Conservation (phyloP, 2,113 vertebrate species). For the Paedocypris sp. region DNA sequence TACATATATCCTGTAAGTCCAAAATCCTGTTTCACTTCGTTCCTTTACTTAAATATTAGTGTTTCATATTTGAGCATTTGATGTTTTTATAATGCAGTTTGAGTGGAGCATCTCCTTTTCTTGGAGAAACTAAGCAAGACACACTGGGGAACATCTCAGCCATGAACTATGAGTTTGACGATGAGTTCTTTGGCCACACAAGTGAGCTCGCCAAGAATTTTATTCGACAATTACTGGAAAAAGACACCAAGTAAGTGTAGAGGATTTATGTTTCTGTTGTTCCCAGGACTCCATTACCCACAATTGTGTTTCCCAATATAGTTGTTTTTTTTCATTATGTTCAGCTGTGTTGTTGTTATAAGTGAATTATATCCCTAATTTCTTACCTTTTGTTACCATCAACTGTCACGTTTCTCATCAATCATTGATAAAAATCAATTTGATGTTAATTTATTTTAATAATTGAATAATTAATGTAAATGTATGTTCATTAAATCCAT, state of each 20-base stretch:
- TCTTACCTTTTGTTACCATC: too few species aligned
- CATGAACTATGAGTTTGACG: conserved; percentile 84
- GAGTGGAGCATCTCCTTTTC: conserved; percentile 89
- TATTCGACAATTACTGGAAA: conserved; percentile 82
- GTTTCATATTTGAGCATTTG: background rate
- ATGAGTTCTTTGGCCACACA: conserved; percentile 88
- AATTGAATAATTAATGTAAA: too few species aligned
- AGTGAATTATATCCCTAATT: too few species aligned
- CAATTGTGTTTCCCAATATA: too few species aligned
- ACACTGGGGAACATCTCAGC: conserved; percentile 87
- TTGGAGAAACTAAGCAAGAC: conserved; percentile 91
- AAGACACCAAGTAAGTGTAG: conserved; percentile 75
- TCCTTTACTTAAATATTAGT: background rate
- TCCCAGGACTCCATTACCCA: too few species aligned
- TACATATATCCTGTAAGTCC: conserved; percentile 91
- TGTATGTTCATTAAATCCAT: too few species aligned
- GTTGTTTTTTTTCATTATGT: too few species aligned
- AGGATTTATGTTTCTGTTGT: too few species aligned
- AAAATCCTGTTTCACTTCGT: background rate
- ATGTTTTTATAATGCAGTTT: conserved; percentile 59
- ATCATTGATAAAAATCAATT: too few species aligned
- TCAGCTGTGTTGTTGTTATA: too few species aligned
- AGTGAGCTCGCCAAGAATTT: conserved; percentile 92
- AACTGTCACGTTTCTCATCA: too few species aligned
- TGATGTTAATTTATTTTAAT: too few species aligned